These are phyloP conservation scores for Chionoecetes opilio DNA, from an alignment of 1,140 invertebrate genomes.

Conservation along the genomic window DNA sequence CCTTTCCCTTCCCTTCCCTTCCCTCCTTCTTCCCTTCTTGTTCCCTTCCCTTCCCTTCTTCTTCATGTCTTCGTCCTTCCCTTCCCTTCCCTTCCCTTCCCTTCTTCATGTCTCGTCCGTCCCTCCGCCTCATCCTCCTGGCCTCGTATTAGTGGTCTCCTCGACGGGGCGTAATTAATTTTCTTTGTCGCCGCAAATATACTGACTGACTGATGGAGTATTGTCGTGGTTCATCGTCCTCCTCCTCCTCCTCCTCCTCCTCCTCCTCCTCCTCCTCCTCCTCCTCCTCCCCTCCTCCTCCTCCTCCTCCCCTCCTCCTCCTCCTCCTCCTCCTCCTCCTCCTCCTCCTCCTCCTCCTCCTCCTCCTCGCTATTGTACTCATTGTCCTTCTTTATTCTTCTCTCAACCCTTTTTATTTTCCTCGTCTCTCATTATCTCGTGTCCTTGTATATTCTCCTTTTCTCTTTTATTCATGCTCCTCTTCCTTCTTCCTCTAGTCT, in stretches of 20 bases:
- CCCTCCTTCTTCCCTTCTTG: not conserved
- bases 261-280: not conserved
- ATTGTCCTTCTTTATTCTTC: not conserved
- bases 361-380: not conserved
- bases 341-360: not conserved
- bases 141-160: not conserved
- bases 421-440: not conserved
- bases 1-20: too few relatives aligned
- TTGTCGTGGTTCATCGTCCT: not conserved
- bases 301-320: not conserved
- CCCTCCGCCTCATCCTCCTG: not conserved
- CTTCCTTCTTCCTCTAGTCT: too few relatives aligned
- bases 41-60: too few relatives aligned
- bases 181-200: not conserved
- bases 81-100: too few relatives aligned
- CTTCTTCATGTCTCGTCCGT: too few relatives aligned
- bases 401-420: not conserved
- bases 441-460: too few relatives aligned
- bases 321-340: not conserved
- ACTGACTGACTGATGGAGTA: not conserved
- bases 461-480: too few relatives aligned
- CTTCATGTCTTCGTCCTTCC: too few relatives aligned
- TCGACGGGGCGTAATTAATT: not conserved
- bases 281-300: not conserved
- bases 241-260: not conserved